Base-by-base conservation (phyloP, 2,888 invertebrate species). In the Cheilosia variabilis region DNA sequence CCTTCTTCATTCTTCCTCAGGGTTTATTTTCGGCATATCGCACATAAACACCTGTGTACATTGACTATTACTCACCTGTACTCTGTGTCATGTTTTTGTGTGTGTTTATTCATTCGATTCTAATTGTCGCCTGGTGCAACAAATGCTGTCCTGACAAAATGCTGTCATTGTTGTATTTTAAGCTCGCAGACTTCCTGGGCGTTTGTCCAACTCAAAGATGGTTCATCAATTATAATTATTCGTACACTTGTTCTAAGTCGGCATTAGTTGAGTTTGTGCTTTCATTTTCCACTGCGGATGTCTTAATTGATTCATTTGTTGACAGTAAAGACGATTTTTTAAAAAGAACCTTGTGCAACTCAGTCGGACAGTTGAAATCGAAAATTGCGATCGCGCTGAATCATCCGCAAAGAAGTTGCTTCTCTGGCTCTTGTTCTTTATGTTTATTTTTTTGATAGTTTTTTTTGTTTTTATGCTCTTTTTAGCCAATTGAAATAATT, bases 31-130 rank as follows among this genome's bases (percentile, higher is more conserved):
- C 17, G 6, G 58, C n/a, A n/a, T 19, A 57, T 65, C 17, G 75
- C 76, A 52, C 10, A 45, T 62, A 72, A 76, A 45, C 76, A 76
- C 76, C 76, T 76, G 76, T 76, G 66, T 76, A 17, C 10, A 22
- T 19, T 58, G 37, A 47, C 52, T 19, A 68, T 76, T 76, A 76
- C 63, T 76, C 76, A 76, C 66, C 75, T 57, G 47, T 15, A 58
- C 24, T 22, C 22, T 47, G 19, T 31, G 69, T 57, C 57, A 52
- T 31, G 19, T 13, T 37, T 69, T 60, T 52, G 10, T 17, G 9
- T 2, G n/a, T 24, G 27, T 72, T 41, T 22, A 19, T 52, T 52
- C 60, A 27, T 17, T 73, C 17, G n/a, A 22, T 52, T 10, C 50
- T 58, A 58, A 41, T 19, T 50, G 50, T 41, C 34, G 37, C 58